A percentile compares a stretch with the other conserved stretches of the same genome.
phyloP scores from a whole-genome alignment of 2,888 invertebrate genomes.

The Catocala fraxini region DNA sequence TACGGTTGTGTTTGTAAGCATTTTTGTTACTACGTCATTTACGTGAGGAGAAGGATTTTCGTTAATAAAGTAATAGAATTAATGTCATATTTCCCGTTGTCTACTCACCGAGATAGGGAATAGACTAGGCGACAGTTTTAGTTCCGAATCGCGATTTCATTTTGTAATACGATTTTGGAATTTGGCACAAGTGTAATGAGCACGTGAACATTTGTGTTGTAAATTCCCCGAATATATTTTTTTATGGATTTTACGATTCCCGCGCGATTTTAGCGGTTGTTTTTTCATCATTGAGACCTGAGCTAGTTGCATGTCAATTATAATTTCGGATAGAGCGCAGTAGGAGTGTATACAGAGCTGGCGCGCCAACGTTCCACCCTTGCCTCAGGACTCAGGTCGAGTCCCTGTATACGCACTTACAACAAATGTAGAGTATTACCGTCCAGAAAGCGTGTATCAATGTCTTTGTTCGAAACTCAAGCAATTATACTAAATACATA shows the following conservation, averaged over 20 bases:
- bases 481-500: conserved; percentile 51
- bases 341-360: conserved; percentile 52
- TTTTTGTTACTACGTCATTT: conserved; percentile 76
- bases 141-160: conserved; percentile 62
- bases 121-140: conserved; percentile 58
- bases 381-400: conserved; percentile 8
- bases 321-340: conserved; percentile 56
- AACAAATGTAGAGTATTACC: conserved; percentile 50
- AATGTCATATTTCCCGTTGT: conserved; percentile 62
- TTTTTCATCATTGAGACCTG: conserved; percentile 54
- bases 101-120: conserved; percentile 47
- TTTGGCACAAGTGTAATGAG: conserved; percentile 61
- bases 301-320: conserved; percentile 58
- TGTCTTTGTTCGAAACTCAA: conserved; percentile 54
- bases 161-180: conserved; percentile 60
- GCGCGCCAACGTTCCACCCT: conserved; percentile 5
- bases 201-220: conserved; percentile 61
- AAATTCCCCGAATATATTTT: conserved; percentile 68
- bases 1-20: conserved; percentile 77
- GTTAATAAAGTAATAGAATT: conserved; percentile 64
- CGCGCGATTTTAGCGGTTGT: conserved; percentile 51
- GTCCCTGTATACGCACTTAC: conserved; percentile 36
- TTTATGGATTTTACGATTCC: conserved; percentile 69
- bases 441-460: conserved; percentile 53
- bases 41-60: conserved; percentile 69